These are phyloP conservation scores for Notolabrus celidotus DNA, from an alignment of 2,797 vertebrate genomes.

Conservation along the genomic window DNA sequence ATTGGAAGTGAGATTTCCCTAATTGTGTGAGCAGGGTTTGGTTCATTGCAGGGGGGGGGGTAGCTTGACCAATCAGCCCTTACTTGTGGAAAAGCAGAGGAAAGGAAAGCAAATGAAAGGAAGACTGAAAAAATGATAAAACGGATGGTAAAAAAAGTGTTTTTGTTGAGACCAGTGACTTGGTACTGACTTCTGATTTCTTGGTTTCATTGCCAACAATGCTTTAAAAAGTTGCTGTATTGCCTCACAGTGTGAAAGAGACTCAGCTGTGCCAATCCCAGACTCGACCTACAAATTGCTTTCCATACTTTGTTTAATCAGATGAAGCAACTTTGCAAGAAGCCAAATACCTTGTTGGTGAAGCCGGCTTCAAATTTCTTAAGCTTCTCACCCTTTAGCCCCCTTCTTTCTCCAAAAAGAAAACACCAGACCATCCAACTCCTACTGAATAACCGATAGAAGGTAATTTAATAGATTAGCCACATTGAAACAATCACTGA, in stretches of 20 bases:
- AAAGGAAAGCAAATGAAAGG: constrained; percentile 3
- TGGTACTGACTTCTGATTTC: no score
- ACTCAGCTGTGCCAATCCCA: neutral
- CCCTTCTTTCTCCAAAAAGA: neutral
- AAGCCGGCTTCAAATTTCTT: neutral
- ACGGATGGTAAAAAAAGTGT: neutral
- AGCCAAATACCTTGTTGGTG: neutral
- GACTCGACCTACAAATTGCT: neutral
- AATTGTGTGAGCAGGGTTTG: constrained; percentile 63
- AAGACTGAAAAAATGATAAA: constrained; percentile 11
- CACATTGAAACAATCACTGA: neutral
- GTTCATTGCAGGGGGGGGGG: constrained; percentile 56
- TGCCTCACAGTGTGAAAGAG: neutral
- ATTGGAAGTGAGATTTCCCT: constrained; percentile 72
- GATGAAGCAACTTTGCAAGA: neutral
- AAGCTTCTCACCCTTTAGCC: neutral
- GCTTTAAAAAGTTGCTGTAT: no score
- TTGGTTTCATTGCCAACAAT: no score
- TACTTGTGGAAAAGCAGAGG: constrained; percentile 28
- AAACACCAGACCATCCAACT: no score
- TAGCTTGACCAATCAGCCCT: constrained; percentile 45
- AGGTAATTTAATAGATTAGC: neutral
- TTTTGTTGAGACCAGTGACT: no score
- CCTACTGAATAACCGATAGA: neutral
- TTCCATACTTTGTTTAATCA: neutral